A percentile compares a stretch with the other conserved stretches of the same genome.
phyloP scores from a whole-genome alignment of 2,888 invertebrate genomes.

The Stramonita haemastoma region DNA sequence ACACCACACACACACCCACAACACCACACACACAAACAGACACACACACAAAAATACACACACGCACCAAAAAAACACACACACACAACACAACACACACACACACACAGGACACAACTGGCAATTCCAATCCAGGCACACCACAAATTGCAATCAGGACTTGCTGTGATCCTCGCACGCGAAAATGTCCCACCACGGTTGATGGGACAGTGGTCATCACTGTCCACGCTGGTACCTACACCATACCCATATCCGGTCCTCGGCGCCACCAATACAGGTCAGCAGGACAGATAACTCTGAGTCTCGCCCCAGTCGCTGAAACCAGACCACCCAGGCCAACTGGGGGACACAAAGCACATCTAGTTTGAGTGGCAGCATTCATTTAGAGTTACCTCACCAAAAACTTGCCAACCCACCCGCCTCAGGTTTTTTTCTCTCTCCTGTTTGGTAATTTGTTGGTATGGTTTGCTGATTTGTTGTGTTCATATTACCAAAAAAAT shows the following conservation, averaged over 20 bases:
- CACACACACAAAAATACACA: too few relatives aligned
- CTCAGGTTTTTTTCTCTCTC: too few relatives aligned
- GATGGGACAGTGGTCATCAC: neutral
- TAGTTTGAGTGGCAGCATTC: constrained; percentile 13
- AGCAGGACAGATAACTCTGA: neutral
- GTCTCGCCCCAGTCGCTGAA: neutral
- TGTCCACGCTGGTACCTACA: neutral
- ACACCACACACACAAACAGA: too few relatives aligned
- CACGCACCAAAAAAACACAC: too few relatives aligned
- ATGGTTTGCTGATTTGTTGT: neutral
- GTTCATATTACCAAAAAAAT: too few relatives aligned
- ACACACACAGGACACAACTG: neutral
- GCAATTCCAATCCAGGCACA: neutral
- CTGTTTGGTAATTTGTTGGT: too few relatives aligned
- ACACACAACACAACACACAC: neutral
- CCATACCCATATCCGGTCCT: constrained; percentile 13
- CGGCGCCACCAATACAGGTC: constrained; percentile 5
- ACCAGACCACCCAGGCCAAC: constrained; percentile 3
- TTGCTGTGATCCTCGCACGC: neutral
- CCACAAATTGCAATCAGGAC: neutral
- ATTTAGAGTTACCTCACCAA: constrained; percentile 9
- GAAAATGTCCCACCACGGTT: neutral
- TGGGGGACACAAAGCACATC: constrained; percentile 32
- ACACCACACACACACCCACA: too few relatives aligned
- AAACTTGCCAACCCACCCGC: too few relatives aligned